Evolutionary conservation across 1,140 invertebrate species (phyloP).

Genomic region (Drosophila saltans): DNA sequence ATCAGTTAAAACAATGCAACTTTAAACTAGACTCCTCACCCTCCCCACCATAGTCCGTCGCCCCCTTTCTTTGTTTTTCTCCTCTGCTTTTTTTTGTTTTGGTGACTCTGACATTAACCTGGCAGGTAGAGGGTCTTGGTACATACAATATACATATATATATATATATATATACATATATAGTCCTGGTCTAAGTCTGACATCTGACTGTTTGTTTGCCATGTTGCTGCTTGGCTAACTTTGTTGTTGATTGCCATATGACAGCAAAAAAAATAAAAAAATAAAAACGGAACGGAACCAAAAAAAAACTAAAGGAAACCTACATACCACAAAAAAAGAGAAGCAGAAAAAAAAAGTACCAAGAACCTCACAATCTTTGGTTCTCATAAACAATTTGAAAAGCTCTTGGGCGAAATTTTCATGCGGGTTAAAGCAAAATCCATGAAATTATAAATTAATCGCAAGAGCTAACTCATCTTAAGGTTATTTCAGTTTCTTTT

Average conservation of each 20-base stretch:
- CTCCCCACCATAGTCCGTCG: not conserved
- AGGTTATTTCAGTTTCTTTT: not conserved
- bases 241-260: constrained; percentile 75
- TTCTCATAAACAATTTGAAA: constrained; percentile 1
- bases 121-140: constrained; percentile 21
- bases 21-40: constrained; percentile 49
- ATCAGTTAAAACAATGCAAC: constrained; percentile 48
- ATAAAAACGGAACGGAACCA: not conserved
- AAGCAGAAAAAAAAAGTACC: not conserved
- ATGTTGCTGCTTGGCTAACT: constrained; percentile 72
- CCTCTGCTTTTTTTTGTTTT: constrained; percentile 32
- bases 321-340: not conserved
- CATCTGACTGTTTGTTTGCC: constrained; percentile 62
- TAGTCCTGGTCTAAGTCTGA: constrained; percentile 15
- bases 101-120: constrained; percentile 58
- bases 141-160: constrained; percentile 29
- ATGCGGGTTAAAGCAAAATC: constrained; percentile 6
- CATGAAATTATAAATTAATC: not conserved
- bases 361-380: not conserved
- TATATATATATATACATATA: not conserved
- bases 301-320: constrained; percentile 2
- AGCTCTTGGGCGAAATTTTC: constrained; percentile 1
- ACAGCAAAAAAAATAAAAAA: constrained; percentile 28
- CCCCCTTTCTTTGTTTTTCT: too few species aligned
- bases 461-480: not conserved